These are phyloP conservation scores for Ranitomeya imitator DNA, from an alignment of 2,113 vertebrate species.

Conservation along the genomic window DNA sequence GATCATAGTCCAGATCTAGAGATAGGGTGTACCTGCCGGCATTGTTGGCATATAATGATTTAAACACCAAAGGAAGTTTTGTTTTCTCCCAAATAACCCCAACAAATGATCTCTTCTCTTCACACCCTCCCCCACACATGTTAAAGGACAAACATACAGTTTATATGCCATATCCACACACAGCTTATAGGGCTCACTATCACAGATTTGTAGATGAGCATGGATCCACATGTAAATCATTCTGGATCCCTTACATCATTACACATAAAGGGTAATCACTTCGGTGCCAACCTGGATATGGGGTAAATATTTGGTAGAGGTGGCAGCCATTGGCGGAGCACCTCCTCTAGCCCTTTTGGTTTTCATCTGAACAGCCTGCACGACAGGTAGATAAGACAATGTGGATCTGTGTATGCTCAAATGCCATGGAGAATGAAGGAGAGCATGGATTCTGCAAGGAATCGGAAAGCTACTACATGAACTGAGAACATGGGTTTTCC, in stretches of 20 bases:
- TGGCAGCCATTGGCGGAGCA: constrained; percentile 1
- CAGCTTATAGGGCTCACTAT: background rate
- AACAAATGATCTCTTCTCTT: background rate
- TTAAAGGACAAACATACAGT: background rate
- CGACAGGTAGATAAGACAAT: background rate
- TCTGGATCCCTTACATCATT: background rate
- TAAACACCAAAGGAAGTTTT: background rate
- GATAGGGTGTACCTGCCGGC: background rate
- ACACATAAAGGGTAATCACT: background rate
- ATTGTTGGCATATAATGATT: background rate
- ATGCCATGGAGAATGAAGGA: background rate
- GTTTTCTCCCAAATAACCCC: background rate
- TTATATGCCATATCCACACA: background rate
- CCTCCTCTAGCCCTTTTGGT: background rate
- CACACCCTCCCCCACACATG: background rate
- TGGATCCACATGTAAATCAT: background rate
- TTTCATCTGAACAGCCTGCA: background rate
- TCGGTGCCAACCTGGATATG: background rate
- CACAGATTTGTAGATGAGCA: background rate
- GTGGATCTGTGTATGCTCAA: background rate
- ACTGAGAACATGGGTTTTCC: background rate
- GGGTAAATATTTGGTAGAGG: constrained; percentile 13
- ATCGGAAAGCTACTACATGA: background rate
- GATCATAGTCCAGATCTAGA: background rate
- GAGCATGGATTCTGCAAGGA: background rate